Evolutionary conservation across 1,140 invertebrate genomes (phyloP).

Genomic region (Drosophila pachea): DNA sequence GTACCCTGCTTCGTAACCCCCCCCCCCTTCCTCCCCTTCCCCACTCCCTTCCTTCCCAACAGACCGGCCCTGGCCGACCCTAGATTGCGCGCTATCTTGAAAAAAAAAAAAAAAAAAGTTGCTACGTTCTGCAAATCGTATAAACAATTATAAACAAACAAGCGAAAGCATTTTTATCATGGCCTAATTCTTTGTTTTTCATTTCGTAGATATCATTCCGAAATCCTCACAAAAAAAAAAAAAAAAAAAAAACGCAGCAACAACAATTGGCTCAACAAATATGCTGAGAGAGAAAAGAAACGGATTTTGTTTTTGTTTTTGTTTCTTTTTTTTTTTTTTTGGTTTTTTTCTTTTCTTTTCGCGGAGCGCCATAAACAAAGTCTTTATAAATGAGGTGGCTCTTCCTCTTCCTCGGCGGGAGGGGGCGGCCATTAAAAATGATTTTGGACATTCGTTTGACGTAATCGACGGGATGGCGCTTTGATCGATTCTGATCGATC

Average conservation of each 20-base stretch:
- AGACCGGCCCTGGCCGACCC: constrained; percentile 12
- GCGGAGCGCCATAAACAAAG: constrained; percentile 60
- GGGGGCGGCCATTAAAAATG: not conserved
- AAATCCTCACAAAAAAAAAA: constrained; percentile 36
- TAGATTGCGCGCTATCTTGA: constrained; percentile 62
- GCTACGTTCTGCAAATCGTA: constrained; percentile 63
- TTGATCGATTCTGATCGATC: constrained; percentile 4
- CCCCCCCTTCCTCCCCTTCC: constrained; percentile 14
- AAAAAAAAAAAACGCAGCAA: not conserved
- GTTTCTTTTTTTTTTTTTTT: constrained; percentile 25
- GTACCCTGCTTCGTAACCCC: constrained; percentile 8
- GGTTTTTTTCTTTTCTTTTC: constrained; percentile 16
- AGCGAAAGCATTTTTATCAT: constrained; percentile 65
- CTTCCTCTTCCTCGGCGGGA: constrained; percentile 7
- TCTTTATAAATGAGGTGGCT: constrained; percentile 22
- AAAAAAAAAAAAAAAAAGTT: constrained; percentile 32
- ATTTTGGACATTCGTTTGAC: constrained; percentile 22
- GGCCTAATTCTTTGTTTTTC: constrained; percentile 57
- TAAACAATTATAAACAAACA: constrained; percentile 77
- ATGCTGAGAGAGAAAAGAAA: not conserved
- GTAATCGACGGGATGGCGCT: constrained; percentile 9
- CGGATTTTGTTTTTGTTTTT: constrained; percentile 16
- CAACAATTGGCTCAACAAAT: constrained; percentile 15
- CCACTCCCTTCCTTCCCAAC: constrained; percentile 14
- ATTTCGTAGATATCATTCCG: constrained; percentile 61